Conservation (phyloP, 1,140 invertebrate genomes). For the Aplysia californica region DNA sequence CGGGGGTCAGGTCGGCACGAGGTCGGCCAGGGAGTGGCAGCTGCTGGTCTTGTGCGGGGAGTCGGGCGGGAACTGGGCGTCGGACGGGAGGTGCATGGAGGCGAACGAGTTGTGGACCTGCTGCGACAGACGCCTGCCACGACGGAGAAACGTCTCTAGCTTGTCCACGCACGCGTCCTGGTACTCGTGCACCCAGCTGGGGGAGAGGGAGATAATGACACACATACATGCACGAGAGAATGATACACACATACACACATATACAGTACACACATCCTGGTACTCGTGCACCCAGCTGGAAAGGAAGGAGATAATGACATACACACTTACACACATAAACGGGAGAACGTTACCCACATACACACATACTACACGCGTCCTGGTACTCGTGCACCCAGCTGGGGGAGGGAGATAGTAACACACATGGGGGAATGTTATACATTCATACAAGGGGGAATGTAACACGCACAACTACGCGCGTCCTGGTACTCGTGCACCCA, state of each 20-base stretch:
- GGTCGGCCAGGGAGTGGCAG: slow-evolving; percentile 20
- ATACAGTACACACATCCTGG: slow-evolving; percentile 99
- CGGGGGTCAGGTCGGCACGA: too few relatives aligned
- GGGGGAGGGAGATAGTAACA: not conserved
- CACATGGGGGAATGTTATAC: too few relatives aligned
- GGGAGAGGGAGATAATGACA: too few relatives aligned
- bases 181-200: too few relatives aligned
- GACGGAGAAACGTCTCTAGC: slow-evolving; percentile 78
- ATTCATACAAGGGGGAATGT: too few relatives aligned
- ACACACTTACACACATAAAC: too few relatives aligned
- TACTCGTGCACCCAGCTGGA: too few relatives aligned
- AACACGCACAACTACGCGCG: not conserved
- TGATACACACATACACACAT: too few relatives aligned
- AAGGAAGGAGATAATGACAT: too few relatives aligned
- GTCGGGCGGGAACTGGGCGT: slow-evolving; percentile 22
- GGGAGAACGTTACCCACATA: too few relatives aligned
- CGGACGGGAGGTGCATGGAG: slow-evolving; percentile 18
- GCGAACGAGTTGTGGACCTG: slow-evolving; percentile 12
- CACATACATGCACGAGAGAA: too few relatives aligned
- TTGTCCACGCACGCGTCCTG: slow-evolving; percentile 99
- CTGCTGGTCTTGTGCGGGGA: slow-evolving; percentile 15
- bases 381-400: slow-evolving; percentile 99
- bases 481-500: not conserved
- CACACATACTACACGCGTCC: too few relatives aligned
- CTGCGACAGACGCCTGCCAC: slow-evolving; percentile 35